Evolutionary conservation across 2,888 invertebrate species (phyloP), one percentile per base, ranked within the genome.

Genomic region (Dryadula phaetusa): DNA sequence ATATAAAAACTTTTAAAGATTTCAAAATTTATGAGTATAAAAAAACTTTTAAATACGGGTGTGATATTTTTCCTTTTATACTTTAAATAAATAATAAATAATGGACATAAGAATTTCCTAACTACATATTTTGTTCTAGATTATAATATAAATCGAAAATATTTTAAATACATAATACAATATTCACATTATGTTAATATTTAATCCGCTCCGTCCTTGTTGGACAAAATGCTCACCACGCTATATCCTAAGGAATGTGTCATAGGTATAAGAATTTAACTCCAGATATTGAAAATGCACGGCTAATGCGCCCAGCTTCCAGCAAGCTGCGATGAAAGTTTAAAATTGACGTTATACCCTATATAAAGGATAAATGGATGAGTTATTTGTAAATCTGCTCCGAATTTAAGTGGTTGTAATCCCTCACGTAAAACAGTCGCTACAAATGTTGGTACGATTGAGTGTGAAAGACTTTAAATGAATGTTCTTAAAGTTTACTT

Each of bases 261-360:
- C 14, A 28, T 18, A 8, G 18, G 14, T 14, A 18, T 22, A 40
- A 58, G 28, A 58, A 62, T 65, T 69, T 65, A 69, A 65, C 69
- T 65, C 61, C 40, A 56, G 64, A 64, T 70, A 70, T 70, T 63
- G 69, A 70, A 70, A 70, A 70, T 67, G 60, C 62, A 62, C 49
- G 64, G 58, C 62, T 58, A 62, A 70, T 67, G 62, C 64, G 66
- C 63, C 56, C 62, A 47, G 64, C 61, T 64, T 52, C 61, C 52
- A 52, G 53, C 46, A 44, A 37, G 56, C 47, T 62, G 56, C 67
- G 56, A 67, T 67, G 67, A 64, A 70, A 70, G 64, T 67, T 70
- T 70, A 56, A 70, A 70, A 70, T 67, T 64, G 64, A 67, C 64
- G 64, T 58, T 65, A 58, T 69, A 56, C 42, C 49, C 61, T 54